Evolutionary conservation across 2,888 invertebrate species (phyloP).

Genomic region (Falcaria lacertinaria): DNA sequence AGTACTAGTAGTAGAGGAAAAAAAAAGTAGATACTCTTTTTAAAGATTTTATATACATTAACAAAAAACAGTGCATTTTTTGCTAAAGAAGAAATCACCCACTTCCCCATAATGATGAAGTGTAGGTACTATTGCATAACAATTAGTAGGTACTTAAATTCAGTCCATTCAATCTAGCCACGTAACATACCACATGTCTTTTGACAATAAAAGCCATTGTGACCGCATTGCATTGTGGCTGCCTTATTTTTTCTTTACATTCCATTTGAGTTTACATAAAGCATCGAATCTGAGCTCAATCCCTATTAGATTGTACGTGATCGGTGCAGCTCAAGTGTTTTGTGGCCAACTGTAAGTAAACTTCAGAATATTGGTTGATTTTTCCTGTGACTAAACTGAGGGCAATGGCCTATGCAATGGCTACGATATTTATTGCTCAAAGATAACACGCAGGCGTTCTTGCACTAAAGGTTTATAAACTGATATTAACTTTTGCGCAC

Average conservation of each 20-base stretch:
- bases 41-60: too few species aligned
- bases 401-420: neutral
- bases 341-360: neutral
- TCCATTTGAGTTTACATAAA: slow-evolving; percentile 30
- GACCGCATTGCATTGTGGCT: slow-evolving; percentile 19
- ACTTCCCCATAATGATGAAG: too few species aligned
- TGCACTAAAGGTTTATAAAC: too few species aligned
- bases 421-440: neutral
- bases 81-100: too few species aligned
- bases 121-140: too few species aligned
- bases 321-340: neutral
- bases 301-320: neutral
- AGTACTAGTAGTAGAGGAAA: too few species aligned
- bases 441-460: neutral
- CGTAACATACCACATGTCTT: slow-evolving; percentile 4
- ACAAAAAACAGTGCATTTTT: too few species aligned
- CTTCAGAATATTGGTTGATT: too few species aligned
- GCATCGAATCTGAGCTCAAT: slow-evolving; percentile 9
- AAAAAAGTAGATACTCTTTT: too few species aligned
- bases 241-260: slow-evolving; percentile 21
- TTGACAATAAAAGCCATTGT: slow-evolving; percentile 25
- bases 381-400: neutral
- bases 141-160: neutral
- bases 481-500: too few species aligned
- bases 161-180: neutral